phyloP scores from a whole-genome alignment of 2,888 invertebrate genomes.

The Spilosoma lubricipeda region DNA sequence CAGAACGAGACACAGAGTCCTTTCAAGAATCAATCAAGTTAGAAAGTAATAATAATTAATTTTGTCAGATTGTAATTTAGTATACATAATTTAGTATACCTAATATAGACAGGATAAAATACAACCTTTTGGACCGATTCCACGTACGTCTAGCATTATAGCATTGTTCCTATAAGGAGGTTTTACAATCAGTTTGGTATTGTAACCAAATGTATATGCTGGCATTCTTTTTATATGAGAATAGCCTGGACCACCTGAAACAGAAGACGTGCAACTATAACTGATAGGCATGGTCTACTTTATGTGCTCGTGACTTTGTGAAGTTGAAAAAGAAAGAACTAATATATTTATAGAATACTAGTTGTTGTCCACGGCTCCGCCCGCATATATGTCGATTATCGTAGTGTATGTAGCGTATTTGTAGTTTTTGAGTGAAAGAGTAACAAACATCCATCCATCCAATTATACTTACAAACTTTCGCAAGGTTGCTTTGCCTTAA shows the following conservation, averaged over 20 bases:
- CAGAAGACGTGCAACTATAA: background rate
- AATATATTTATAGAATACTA: background rate
- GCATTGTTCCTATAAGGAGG: constrained; percentile 60
- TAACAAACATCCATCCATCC: too few relatives aligned
- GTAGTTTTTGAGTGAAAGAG: too few relatives aligned
- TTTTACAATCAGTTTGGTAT: constrained; percentile 56
- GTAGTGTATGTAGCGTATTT: too few relatives aligned
- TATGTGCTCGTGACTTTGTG: background rate
- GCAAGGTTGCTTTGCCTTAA: too few relatives aligned
- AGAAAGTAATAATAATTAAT: background rate
- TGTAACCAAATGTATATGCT: constrained; percentile 73
- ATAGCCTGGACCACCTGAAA: constrained; percentile 73
- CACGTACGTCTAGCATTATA: constrained; percentile 57
- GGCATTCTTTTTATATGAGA: constrained; percentile 73
- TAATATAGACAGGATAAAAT: background rate
- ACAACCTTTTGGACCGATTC: constrained; percentile 28
- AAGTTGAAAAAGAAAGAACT: background rate
- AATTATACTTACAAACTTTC: too few relatives aligned
- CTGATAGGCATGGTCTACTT: background rate
- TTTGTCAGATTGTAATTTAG: background rate
- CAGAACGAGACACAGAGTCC: too few relatives aligned
- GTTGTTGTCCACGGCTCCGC: too few relatives aligned
- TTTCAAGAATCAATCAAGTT: too few relatives aligned
- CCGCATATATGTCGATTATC: too few relatives aligned
- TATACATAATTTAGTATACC: too few relatives aligned